phyloP scores from a whole-genome alignment of 2,113 vertebrate species.

The Xiphorhynchus elegans region DNA sequence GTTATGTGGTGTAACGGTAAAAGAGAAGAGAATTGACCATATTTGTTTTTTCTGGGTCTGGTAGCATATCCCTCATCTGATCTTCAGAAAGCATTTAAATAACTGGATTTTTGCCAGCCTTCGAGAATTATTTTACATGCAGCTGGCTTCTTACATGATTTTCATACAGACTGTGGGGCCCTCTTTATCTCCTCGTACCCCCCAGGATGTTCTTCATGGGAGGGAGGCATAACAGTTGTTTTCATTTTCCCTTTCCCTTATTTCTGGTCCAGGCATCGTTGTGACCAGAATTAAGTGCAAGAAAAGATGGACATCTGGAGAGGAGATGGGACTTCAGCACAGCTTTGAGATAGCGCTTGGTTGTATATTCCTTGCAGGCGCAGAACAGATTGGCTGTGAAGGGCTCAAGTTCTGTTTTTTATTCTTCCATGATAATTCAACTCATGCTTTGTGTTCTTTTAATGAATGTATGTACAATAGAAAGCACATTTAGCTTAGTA shows the following conservation, averaged over 20 bases:
- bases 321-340: neutral
- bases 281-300: slow-evolving; percentile 54
- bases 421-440: neutral
- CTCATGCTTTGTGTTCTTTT: neutral
- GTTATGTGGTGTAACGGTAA: neutral
- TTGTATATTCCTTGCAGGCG: neutral
- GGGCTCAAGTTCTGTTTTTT: neutral
- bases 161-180: slow-evolving; percentile 8
- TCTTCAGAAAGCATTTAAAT: slow-evolving; percentile 19
- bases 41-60: neutral
- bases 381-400: neutral
- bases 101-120: slow-evolving; percentile 38
- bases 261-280: neutral
- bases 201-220: slow-evolving; percentile 55
- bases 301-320: slow-evolving; percentile 58
- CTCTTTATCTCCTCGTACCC: neutral
- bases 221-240: slow-evolving; percentile 38
- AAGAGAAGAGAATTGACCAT: neutral
- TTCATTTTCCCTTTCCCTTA: slow-evolving; percentile 33
- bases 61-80: slow-evolving; percentile 5
- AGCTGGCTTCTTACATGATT: slow-evolving; percentile 26
- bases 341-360: neutral
- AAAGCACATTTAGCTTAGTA: neutral
- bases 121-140: neutral
- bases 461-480: neutral